Conservation (phyloP, 2,888 invertebrate genomes). For the Cephus runcator region DNA sequence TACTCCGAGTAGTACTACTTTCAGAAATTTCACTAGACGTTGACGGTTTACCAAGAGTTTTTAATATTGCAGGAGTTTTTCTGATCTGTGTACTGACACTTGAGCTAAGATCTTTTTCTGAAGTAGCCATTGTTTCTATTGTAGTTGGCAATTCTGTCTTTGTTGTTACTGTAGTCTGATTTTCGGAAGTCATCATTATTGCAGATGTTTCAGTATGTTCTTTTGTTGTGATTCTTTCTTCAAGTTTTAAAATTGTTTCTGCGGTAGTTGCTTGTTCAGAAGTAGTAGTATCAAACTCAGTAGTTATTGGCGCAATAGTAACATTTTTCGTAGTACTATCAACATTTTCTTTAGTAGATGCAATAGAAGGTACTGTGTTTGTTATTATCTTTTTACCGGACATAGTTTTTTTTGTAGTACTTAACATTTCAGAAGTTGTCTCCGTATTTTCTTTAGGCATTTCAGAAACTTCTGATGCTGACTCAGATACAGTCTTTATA, state of each 20-base stretch:
- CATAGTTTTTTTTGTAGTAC: constrained; percentile 25
- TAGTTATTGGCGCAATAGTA: background rate
- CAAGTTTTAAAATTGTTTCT: background rate
- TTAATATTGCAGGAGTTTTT: too few species aligned
- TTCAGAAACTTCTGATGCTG: background rate
- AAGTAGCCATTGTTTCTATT: too few species aligned
- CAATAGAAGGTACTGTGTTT: constrained; percentile 21
- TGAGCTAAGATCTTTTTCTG: too few species aligned
- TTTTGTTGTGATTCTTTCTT: background rate
- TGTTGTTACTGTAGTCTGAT: too few species aligned
- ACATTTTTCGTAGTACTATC: background rate
- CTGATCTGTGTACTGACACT: too few species aligned
- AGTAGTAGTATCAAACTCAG: background rate
- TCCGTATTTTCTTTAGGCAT: constrained; percentile 22
- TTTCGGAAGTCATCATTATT: too few species aligned
- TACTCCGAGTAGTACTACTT: too few species aligned
- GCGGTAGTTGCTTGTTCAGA: background rate
- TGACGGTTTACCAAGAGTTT: too few species aligned
- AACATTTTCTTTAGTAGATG: background rate
- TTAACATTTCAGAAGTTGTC: constrained; percentile 25
- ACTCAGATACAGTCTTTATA: background rate
- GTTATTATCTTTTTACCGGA: constrained; percentile 33
- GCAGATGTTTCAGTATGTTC: too few species aligned
- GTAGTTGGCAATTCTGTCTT: too few species aligned
- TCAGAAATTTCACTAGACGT: too few species aligned